phyloP scores from a whole-genome alignment of 1,140 invertebrate genomes.

The Euura saliciscinereae region DNA sequence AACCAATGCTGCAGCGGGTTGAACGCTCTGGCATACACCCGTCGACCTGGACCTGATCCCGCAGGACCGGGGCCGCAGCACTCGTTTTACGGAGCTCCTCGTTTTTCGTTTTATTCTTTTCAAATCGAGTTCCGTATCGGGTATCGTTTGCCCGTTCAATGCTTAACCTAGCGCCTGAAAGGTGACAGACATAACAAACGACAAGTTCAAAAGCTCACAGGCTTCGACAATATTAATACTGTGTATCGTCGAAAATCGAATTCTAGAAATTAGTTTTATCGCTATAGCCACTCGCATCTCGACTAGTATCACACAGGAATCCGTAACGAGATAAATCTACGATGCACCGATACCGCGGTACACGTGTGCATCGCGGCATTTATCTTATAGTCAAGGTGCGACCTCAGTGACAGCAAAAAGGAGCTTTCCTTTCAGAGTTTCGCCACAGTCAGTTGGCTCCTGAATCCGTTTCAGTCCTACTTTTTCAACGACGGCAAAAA shows the following conservation, averaged over 20 bases:
- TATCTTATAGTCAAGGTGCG: too few relatives aligned
- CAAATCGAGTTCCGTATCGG: neutral
- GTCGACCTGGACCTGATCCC: neutral
- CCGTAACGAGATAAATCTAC: too few relatives aligned
- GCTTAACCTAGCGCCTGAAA: constrained; percentile 14
- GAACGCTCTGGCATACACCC: constrained; percentile 8
- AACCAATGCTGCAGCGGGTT: neutral
- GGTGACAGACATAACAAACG: constrained; percentile 11
- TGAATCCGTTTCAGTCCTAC: neutral
- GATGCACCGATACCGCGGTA: too few relatives aligned
- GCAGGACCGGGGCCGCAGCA: neutral
- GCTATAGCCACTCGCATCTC: neutral
- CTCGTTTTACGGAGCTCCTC: constrained; percentile 4
- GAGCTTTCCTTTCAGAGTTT: neutral
- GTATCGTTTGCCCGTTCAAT: constrained; percentile 13
- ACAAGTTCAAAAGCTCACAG: neutral
- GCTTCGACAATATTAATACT: too few relatives aligned
- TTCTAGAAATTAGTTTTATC: neutral
- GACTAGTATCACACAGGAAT: too few relatives aligned
- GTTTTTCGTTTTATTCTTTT: constrained; percentile 1
- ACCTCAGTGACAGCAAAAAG: too few relatives aligned
- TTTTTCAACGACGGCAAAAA: neutral
- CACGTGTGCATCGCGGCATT: too few relatives aligned
- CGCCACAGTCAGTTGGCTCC: neutral
- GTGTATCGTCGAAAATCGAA: neutral